A percentile compares a stretch with the other conserved stretches of the same genome.
Evolutionary conservation across 2,113 vertebrate species (phyloP).

Genomic region (Tyrannus savana): DNA sequence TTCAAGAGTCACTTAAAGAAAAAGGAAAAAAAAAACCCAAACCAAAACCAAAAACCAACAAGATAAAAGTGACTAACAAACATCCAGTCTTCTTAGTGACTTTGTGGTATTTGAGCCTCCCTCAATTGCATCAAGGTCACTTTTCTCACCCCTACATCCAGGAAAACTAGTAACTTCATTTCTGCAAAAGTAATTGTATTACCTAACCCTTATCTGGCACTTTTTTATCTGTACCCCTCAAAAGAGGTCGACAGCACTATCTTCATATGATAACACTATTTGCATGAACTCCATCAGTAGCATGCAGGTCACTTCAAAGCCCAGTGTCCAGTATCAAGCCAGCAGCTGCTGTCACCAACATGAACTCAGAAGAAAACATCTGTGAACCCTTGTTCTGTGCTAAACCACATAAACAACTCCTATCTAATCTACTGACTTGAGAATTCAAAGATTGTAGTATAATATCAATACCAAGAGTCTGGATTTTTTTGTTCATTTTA

Average conservation of each 20-base stretch:
- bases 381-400: neutral
- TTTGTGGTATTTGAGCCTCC: neutral
- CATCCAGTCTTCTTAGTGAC: neutral
- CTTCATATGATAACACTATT: neutral
- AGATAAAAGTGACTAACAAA: neutral
- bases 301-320: neutral
- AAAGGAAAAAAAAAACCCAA: neutral
- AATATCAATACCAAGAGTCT: neutral
- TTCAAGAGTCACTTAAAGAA: neutral
- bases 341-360: neutral
- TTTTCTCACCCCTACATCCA: neutral
- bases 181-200: neutral
- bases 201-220: neutral
- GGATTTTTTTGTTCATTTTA: neutral
- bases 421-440: neutral
- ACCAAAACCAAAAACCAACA: neutral
- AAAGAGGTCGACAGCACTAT: neutral
- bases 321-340: neutral
- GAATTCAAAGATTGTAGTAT: neutral
- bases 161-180: neutral
- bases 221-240: neutral
- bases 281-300: neutral
- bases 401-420: neutral
- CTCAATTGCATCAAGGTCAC: neutral
- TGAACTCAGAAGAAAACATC: neutral